phyloP scores from a whole-genome alignment of 2,113 vertebrate species.

The Jacana jacana region DNA sequence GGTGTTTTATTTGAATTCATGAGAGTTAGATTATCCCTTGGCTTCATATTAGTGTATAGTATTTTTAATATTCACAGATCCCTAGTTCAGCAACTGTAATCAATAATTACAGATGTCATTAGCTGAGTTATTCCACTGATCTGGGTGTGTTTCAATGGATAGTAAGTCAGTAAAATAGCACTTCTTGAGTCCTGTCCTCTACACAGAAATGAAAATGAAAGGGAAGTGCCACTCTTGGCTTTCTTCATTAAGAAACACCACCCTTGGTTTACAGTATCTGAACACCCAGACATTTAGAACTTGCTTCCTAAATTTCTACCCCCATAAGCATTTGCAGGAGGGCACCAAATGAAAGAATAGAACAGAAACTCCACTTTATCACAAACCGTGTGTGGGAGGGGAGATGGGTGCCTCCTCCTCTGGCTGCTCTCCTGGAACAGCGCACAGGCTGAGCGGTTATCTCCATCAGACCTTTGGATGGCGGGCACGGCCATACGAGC shows the following conservation, averaged over 20 bases:
- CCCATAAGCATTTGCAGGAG: not conserved
- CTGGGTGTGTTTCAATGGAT: not conserved
- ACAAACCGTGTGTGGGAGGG: not conserved
- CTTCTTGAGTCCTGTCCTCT: not conserved
- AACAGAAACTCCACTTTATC: not conserved
- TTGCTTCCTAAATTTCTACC: not conserved
- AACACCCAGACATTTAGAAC: not conserved
- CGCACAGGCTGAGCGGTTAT: accelerated
- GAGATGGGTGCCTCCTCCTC: not conserved
- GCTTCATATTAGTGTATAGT: not conserved
- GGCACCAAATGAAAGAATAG: not conserved
- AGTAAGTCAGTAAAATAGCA: conserved; percentile 9
- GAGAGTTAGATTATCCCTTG: not conserved
- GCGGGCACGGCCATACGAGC: accelerated
- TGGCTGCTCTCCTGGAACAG: not conserved
- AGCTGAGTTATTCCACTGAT: not conserved
- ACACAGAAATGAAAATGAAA: not conserved
- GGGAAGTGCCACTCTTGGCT: not conserved
- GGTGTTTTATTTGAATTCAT: not conserved
- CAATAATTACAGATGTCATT: conserved; percentile 29
- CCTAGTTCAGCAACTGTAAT: not conserved
- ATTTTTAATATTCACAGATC: not conserved
- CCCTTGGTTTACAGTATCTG: not conserved
- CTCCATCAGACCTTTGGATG: not conserved
- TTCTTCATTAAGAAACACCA: not conserved